Conservation (phyloP, 2,113 vertebrate genomes). For the Plecotus auritus region DNA sequence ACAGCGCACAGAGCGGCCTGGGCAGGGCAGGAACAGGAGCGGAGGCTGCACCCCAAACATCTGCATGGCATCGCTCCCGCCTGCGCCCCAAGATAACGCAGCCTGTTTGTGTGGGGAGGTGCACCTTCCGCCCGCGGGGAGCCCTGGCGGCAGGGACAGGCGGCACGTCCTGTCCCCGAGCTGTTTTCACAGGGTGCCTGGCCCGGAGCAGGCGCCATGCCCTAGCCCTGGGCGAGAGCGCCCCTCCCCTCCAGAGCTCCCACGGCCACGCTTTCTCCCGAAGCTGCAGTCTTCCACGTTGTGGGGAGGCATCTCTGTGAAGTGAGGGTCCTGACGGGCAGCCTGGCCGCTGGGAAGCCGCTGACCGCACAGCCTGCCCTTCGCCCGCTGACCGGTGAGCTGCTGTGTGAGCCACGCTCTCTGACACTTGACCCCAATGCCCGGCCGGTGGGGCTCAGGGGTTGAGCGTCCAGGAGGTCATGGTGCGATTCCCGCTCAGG, state of each 20-base stretch:
- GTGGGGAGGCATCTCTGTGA: background rate
- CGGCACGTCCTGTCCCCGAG: fast-evolving
- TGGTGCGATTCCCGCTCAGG: too few relatives aligned
- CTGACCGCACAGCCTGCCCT: fast-evolving
- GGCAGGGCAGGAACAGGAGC: background rate
- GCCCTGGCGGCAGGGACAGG: fast-evolving
- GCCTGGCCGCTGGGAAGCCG: background rate
- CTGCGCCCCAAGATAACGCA: fast-evolving
- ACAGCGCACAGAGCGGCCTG: background rate
- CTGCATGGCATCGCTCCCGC: background rate
- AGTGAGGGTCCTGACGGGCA: background rate
- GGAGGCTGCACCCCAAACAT: background rate
- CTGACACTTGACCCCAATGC: background rate
- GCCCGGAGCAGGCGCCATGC: background rate
- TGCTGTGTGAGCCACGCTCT: background rate
- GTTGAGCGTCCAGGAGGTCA: too few relatives aligned
- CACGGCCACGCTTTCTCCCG: fast-evolving
- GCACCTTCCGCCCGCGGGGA: background rate
- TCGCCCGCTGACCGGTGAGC: fast-evolving
- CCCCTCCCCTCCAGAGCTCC: background rate
- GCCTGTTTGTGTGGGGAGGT: background rate
- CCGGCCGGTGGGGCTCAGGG: too few relatives aligned
- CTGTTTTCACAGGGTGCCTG: background rate
- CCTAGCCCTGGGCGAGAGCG: fast-evolving
- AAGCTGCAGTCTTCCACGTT: too few relatives aligned